Evolutionary conservation across 2,888 invertebrate species (phyloP).

Genomic region (Tinea pellionella): DNA sequence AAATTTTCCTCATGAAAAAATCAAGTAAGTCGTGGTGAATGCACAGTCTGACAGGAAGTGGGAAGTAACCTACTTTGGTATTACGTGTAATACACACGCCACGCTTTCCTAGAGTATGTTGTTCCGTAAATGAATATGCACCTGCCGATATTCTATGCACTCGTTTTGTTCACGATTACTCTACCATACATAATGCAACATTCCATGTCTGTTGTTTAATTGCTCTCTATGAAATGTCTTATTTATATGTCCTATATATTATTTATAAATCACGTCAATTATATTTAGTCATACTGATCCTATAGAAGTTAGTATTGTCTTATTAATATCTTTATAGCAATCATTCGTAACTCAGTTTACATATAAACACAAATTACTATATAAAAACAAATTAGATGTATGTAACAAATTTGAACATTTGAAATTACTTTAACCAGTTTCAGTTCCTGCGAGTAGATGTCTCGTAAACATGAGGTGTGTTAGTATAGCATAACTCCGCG

Average conservation of each 20-base stretch:
- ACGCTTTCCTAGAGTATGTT: conserved; percentile 38
- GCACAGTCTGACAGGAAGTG: conserved; percentile 35
- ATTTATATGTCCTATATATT: no score
- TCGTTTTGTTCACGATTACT: not conserved
- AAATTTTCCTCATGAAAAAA: conserved; percentile 35
- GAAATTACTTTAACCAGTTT: not conserved
- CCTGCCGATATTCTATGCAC: conserved; percentile 1
- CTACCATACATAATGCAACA: not conserved
- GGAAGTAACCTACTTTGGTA: conserved; percentile 51
- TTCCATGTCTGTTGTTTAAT: not conserved
- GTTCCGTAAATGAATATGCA: conserved; percentile 30
- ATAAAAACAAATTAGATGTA: no score
- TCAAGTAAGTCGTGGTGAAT: conserved; percentile 1
- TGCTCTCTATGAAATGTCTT: no score
- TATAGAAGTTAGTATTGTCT: no score
- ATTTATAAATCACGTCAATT: no score
- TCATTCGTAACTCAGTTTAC: no score
- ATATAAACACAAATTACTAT: no score
- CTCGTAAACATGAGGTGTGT: not conserved
- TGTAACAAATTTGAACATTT: no score
- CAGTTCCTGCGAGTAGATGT: not conserved
- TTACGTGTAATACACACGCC: conserved; percentile 37
- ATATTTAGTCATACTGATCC: no score
- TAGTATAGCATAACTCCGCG: not conserved
- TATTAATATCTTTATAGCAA: no score